Evolutionary conservation across 1,140 invertebrate species (phyloP), one percentile per base, ranked within the genome.

Genomic region (Drosophila arawakana): DNA sequence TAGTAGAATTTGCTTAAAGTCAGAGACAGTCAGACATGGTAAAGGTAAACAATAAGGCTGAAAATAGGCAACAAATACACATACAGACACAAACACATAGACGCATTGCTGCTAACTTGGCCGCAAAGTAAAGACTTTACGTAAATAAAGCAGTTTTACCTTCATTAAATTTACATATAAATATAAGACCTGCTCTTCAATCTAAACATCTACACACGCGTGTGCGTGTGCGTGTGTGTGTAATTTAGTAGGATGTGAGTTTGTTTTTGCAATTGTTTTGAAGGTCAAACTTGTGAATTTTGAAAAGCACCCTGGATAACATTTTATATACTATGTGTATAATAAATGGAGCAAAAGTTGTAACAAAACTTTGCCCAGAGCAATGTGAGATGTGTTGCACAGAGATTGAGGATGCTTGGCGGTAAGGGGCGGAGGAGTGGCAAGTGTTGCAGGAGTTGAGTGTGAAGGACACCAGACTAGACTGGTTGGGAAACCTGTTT

Each of bases 161-260:
- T 83, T 83, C 80, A 80, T 82, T 81, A 62, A 86, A 85, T 81
- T 81, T 76, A 76, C 82, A 68, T 86, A 81, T 85, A 85, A 81
- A 85, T 85, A 85, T 81, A 86, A 78, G 75, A 75, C 47, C 34
- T 41, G n/a, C 73, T 71, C 49, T 52, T 30, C 43, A 59, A 46
- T 13, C 46, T 52, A 13, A 13, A 63, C 6, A 30, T 30, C 25
- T 13, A 15, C 61, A 37, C 34, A n/a, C 44, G 15, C 13, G 7
- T 37, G 34, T 47, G 21, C 13, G 7, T 37, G 34, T 47, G 21
- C 50, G 8, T 37, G 13, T 63, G 9, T 49, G n/a, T 18, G 21
- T 57, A 41, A 39, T 57, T 57, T 58, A 0, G 44, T 41, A 15
- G 50, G 35, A 54, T 62, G 34, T 46, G 49, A 50, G 65, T 80